These are phyloP conservation scores for Tenebrio molitor DNA, from an alignment of 1,140 invertebrate genomes.

Conservation along the genomic window DNA sequence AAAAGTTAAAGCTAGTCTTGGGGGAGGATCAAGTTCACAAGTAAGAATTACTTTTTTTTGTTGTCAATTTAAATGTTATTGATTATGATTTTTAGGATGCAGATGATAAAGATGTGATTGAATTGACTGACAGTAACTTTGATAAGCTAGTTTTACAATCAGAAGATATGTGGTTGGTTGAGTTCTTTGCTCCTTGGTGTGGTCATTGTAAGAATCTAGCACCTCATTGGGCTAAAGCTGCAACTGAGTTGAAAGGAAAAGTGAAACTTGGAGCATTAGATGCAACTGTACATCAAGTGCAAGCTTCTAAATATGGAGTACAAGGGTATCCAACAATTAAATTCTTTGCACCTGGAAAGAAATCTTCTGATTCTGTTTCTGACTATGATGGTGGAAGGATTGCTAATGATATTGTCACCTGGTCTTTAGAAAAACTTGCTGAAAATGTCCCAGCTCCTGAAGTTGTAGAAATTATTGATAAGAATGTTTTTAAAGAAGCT, in stretches of 20 bases:
- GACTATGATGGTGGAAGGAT: slow-evolving; percentile 95
- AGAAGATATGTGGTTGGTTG: slow-evolving; percentile 95
- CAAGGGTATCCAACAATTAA: slow-evolving; percentile 98
- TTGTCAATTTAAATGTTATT: no score
- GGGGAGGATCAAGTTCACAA: slow-evolving; percentile 69
- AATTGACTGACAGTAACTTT: slow-evolving; percentile 70
- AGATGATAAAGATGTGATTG: slow-evolving; percentile 35
- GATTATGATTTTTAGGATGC: slow-evolving; percentile 47
- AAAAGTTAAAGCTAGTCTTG: slow-evolving; percentile 78
- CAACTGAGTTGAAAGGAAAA: slow-evolving; percentile 72
- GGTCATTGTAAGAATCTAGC: slow-evolving; percentile 97
- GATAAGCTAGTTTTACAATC: slow-evolving; percentile 90
- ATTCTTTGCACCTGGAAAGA: slow-evolving; percentile 89
- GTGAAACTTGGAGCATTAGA: slow-evolving; percentile 96
- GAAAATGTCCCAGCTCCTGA: slow-evolving; percentile 93
- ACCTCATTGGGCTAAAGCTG: slow-evolving; percentile 95
- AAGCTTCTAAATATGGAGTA: slow-evolving; percentile 84
- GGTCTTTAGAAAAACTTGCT: slow-evolving; percentile 88
- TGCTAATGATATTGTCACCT: slow-evolving; percentile 90
- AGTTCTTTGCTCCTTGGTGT: slow-evolving; percentile 98
- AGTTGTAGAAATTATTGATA: slow-evolving; percentile 78
- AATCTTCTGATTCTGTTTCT: slow-evolving; percentile 76
- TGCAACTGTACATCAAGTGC: slow-evolving; percentile 90
- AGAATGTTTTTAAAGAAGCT: slow-evolving; percentile 76
- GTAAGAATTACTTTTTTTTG: no score